A percentile compares a stretch with the other conserved stretches of the same genome.
Conservation (phyloP, 2,113 vertebrate genomes). For the Abramis brama region DNA sequence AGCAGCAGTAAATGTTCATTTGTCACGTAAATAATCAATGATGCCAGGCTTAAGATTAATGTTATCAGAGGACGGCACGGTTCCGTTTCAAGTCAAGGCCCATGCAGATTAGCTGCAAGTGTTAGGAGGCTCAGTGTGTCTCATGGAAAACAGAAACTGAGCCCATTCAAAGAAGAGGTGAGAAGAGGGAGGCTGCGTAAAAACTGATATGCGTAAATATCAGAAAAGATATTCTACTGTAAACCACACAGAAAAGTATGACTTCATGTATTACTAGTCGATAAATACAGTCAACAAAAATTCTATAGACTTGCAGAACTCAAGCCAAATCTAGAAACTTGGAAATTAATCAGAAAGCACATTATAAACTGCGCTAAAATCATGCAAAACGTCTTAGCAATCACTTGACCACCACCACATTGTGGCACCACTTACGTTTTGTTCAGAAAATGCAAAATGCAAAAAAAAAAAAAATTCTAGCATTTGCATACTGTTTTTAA, state of each 20-base stretch:
- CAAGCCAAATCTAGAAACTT: no score
- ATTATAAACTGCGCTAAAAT: not conserved
- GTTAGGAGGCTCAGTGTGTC: not conserved
- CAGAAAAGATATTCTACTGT: no score
- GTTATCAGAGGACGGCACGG: constrained; percentile 30
- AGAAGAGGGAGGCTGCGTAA: not conserved
- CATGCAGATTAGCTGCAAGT: constrained; percentile 4
- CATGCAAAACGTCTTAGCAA: not conserved
- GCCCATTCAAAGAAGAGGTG: not conserved
- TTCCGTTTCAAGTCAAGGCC: constrained; percentile 40
- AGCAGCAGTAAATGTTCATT: constrained; percentile 53
- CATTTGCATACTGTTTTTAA: not conserved
- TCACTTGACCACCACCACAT: not conserved
- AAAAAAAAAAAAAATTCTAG: not conserved
- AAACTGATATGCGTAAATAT: no score
- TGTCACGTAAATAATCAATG: constrained; percentile 55
- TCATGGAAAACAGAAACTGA: not conserved
- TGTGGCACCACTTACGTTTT: not conserved
- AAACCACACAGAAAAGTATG: no score
- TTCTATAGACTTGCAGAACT: no score
- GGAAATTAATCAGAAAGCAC: not conserved
- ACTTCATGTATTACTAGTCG: no score
- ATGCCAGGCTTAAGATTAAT: constrained; percentile 54
- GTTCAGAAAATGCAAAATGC: not conserved
- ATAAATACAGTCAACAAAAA: no score